phyloP scores from a whole-genome alignment of 1,140 invertebrate genomes.

The Drosophila suzukii region DNA sequence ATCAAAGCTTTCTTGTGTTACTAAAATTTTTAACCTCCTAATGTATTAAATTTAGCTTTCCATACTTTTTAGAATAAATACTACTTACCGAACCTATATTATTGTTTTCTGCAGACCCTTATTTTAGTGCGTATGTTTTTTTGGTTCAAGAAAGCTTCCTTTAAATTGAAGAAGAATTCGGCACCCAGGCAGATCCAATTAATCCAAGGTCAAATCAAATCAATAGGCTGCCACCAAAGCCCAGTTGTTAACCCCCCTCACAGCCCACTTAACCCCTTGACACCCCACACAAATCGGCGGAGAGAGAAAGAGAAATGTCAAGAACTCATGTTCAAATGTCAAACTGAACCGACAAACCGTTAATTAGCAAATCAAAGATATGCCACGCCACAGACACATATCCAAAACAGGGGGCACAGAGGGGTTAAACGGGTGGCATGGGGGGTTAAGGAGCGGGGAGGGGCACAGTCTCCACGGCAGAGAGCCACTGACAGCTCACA shows the following conservation, averaged over 20 bases:
- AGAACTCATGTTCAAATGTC: slow-evolving; percentile 81
- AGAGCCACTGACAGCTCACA: slow-evolving; percentile 68
- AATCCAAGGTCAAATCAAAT: slow-evolving; percentile 31
- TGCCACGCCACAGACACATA: slow-evolving; percentile 63
- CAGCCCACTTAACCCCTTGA: slow-evolving; percentile 15
- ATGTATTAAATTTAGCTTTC: too few relatives aligned
- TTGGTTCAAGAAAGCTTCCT: not conserved
- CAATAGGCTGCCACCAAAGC: slow-evolving; percentile 5
- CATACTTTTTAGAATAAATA: too few relatives aligned
- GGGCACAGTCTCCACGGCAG: slow-evolving; percentile 6
- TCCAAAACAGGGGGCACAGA: slow-evolving; percentile 1
- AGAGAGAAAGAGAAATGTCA: slow-evolving; percentile 60
- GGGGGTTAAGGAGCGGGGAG: not conserved
- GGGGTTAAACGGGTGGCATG: not conserved
- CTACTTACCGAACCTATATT: too few relatives aligned
- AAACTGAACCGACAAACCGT: slow-evolving; percentile 81
- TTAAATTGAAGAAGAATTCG: not conserved
- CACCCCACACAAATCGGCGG: slow-evolving; percentile 5
- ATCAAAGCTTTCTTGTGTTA: too few relatives aligned
- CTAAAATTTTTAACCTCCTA: too few relatives aligned
- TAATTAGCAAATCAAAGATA: slow-evolving; percentile 83
- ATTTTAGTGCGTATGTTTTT: too few relatives aligned
- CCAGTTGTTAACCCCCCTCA: not conserved
- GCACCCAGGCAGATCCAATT: not conserved
- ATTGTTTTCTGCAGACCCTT: too few relatives aligned